Base-by-base conservation (phyloP, 1,140 invertebrate genomes). In the Melitaea cinxia region DNA sequence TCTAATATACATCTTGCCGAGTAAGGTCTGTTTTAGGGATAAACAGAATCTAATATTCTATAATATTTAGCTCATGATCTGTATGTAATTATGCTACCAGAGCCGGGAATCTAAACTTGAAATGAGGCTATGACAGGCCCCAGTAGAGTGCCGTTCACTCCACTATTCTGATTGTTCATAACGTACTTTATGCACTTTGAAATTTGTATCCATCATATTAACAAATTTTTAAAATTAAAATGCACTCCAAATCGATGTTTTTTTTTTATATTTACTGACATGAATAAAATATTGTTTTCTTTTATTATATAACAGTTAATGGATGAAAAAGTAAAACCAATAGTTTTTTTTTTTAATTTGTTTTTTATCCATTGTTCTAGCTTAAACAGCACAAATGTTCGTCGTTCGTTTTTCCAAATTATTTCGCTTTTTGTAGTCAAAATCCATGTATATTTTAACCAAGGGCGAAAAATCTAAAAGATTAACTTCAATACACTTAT, bases 61-160 rank as follows among this genome's bases (percentile, higher is more conserved):
- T 57, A 63, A 63, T 58, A 42, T 68, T 68, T 35, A 59, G 49
- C 55, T 37, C 52, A 59, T 68, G 55, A 68, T 54, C 66, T 33
- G 23, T 39, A 52, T 56, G 45, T 70, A 70, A 70, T 70, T 61
- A 70, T 70, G 45, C 59, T 62, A 56, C 57, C 59, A 47, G 56
- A 65, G 61, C 45, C 42, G 68, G 71, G 64, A 70, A 64, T 67
- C 42, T 64, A 54, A 45, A 68, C 50, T 72, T 67, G 71, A 55
- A 66, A 70, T 70, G 71, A 70, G 68, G 70, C 57, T 72, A 50
- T 65, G 71, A 73, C 71, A 65, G 64, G 33, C 49, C 71, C 68
- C 71, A 26, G 45, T 21, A 56, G 71, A 70, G 60, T 65, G 61
- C 63, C 49, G 37, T 64, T 73, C 68, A 59, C 57, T 57, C 54